Conservation (phyloP, 2,113 vertebrate species). For the Sardina pilchardus region DNA sequence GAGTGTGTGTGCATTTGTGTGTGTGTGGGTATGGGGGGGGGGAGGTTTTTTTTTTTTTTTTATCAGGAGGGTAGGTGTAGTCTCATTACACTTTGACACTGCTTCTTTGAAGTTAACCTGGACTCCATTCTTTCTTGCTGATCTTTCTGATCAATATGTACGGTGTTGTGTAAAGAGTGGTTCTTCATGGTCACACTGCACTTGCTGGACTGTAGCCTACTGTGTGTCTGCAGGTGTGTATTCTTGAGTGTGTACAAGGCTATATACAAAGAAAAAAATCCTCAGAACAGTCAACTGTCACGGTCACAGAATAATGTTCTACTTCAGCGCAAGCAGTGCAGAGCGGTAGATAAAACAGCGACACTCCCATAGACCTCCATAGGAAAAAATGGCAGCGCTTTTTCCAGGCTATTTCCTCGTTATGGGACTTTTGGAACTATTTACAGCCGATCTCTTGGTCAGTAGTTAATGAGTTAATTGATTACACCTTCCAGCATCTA, state of each 20-base stretch:
- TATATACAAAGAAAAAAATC: background rate
- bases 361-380: too few relatives aligned
- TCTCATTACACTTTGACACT: background rate
- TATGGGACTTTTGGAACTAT: too few relatives aligned
- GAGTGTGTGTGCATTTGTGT: slow-evolving; percentile 63
- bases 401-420: too few relatives aligned
- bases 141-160: background rate
- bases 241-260: background rate
- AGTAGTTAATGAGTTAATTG: too few relatives aligned
- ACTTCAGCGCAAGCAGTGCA: background rate
- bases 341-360: too few relatives aligned
- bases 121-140: background rate
- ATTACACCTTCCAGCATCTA: too few relatives aligned
- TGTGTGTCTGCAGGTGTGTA: background rate
- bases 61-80: background rate
- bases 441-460: too few relatives aligned
- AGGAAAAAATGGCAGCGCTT: too few relatives aligned
- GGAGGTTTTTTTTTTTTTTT: slow-evolving; percentile 8
- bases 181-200: background rate
- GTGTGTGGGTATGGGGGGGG: slow-evolving; percentile 59
- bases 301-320: background rate
- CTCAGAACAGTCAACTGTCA: background rate
- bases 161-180: background rate
- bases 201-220: background rate
- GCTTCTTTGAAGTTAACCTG: background rate